A percentile compares a stretch with the other conserved stretches of the same genome.
Evolutionary conservation across 2,888 invertebrate genomes (phyloP).

Genomic region (Acleris holmiana): DNA sequence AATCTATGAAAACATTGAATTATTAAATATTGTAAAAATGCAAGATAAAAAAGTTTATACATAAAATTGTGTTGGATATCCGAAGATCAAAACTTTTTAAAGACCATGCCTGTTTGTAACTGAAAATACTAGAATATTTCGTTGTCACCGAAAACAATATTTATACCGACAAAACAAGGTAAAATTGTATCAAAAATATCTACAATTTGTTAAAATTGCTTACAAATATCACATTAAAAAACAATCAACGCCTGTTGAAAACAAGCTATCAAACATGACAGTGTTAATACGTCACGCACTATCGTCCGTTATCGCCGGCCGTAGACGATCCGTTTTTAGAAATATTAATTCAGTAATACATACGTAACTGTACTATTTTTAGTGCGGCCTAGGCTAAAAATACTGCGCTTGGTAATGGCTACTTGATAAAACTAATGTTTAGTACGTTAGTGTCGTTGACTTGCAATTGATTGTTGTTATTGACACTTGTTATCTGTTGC

Average conservation of each 20-base stretch:
- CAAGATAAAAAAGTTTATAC: no score
- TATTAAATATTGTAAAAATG: no score
- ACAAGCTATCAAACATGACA: constrained; percentile 66
- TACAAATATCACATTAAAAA: constrained; percentile 49
- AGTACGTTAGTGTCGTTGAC: constrained; percentile 77
- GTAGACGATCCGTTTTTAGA: constrained; percentile 83
- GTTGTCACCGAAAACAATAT: no score
- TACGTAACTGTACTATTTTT: constrained; percentile 78
- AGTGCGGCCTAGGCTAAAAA: constrained; percentile 83
- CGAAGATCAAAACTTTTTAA: no score
- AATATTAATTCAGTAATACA: constrained; percentile 83
- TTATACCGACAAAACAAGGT: no score
- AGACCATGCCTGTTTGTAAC: no score
- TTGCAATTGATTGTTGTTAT: constrained; percentile 70
- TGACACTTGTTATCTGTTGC: constrained; percentile 44
- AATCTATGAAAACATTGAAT: no score
- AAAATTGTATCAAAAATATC: constrained; percentile 1
- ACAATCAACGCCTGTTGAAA: constrained; percentile 53
- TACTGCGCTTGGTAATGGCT: constrained; percentile 75
- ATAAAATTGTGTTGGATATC: no score
- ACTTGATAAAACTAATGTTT: constrained; percentile 79
- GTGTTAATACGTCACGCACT: constrained; percentile 64
- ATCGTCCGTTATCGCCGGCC: constrained; percentile 70
- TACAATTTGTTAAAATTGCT: constrained; percentile 24
- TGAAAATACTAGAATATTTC: no score